Percentiles rank a stretch among this genome's conserved stretches.
phyloP scores from a whole-genome alignment of 2,888 invertebrate species.

The Desoria tigrina region DNA sequence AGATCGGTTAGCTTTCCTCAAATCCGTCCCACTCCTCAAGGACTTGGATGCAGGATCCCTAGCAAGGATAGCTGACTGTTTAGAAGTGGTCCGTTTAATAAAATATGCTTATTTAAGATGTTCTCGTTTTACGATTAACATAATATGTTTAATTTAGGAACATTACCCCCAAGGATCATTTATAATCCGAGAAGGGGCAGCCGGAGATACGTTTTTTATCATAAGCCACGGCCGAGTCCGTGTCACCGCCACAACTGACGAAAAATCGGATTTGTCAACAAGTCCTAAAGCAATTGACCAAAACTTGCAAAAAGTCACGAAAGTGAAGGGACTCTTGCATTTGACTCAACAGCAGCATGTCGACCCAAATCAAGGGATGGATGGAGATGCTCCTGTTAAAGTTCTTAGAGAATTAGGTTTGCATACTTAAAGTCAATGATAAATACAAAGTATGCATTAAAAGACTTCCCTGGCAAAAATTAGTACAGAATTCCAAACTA shows the following conservation, averaged over 20 bases:
- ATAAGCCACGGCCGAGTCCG: constrained; percentile 80
- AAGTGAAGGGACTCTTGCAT: background rate
- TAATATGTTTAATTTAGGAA: constrained; percentile 61
- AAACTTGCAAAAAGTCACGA: background rate
- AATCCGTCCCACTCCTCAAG: constrained; percentile 76
- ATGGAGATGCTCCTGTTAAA: background rate
- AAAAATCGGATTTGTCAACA: constrained; percentile 8
- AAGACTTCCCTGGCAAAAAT: too few relatives aligned
- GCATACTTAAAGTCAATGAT: too few relatives aligned
- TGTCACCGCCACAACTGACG: constrained; percentile 60
- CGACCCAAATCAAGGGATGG: background rate
- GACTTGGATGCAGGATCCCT: constrained; percentile 71
- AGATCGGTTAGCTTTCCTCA: constrained; percentile 80
- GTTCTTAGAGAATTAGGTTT: constrained; percentile 1
- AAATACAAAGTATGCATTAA: too few relatives aligned
- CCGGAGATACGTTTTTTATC: constrained; percentile 87
- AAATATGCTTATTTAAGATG: background rate
- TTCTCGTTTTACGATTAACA: background rate
- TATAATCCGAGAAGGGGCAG: constrained; percentile 81
- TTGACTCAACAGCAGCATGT: background rate
- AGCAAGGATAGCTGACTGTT: constrained; percentile 78
- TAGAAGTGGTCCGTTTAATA: constrained; percentile 70
- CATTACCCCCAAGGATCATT: constrained; percentile 76
- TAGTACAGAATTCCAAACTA: too few relatives aligned
- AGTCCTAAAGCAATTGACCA: background rate